Percentiles rank a stretch among this genome's conserved stretches.
Evolutionary conservation across 2,797 vertebrate species (phyloP).

Genomic region (Saxicola maurus): DNA sequence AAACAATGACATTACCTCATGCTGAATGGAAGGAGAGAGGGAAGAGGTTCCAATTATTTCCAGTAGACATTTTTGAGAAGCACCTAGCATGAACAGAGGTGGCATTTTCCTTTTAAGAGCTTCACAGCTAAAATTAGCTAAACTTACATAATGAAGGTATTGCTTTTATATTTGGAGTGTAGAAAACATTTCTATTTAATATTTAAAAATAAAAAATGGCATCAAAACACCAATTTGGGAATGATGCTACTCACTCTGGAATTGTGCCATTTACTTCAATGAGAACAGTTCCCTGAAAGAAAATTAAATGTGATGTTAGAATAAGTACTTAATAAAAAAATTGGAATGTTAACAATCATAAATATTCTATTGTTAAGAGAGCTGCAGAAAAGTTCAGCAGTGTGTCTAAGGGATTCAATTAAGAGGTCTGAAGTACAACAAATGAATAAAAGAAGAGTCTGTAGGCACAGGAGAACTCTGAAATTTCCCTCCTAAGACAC

Average conservation of each 20-base stretch:
- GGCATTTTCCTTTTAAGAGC: neutral
- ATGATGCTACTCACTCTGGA: neutral
- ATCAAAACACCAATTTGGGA: neutral
- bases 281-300: neutral
- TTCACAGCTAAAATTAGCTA: neutral
- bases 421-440: neutral
- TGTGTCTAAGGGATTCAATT: neutral
- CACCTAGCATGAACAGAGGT: neutral
- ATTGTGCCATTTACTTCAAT: neutral
- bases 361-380: neutral
- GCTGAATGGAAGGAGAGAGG: neutral
- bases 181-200: neutral
- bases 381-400: neutral
- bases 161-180: neutral
- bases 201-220: neutral
- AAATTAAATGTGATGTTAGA: neutral
- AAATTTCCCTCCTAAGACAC: neutral
- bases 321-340: neutral
- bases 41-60: neutral
- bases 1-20: neutral
- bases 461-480: rapidly evolving
- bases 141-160: neutral
- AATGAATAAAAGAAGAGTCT: neutral
- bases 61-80: neutral
- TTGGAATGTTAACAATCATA: neutral